These are phyloP conservation scores for Drosophila falleni DNA, from an alignment of 2,888 invertebrate genomes.

Conservation along the genomic window DNA sequence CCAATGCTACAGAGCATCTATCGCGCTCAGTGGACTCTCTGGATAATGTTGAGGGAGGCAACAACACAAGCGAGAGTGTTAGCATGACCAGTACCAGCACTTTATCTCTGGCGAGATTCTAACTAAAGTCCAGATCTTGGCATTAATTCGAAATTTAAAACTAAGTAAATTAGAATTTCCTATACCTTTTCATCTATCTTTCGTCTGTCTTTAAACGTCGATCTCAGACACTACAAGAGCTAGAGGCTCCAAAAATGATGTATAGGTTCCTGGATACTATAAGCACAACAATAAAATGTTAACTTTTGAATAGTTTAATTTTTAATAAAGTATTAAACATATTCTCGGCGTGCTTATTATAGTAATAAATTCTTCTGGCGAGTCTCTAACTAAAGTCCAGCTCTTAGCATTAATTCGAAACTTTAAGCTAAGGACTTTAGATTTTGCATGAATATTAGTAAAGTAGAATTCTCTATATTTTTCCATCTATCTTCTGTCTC, in stretches of 20 bases:
- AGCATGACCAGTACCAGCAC: slow-evolving; percentile 70
- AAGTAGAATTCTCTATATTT: too few relatives aligned
- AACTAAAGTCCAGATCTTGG: background rate
- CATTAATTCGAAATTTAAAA: background rate
- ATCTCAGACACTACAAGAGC: background rate
- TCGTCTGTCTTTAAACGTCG: background rate
- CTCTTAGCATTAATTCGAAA: too few relatives aligned
- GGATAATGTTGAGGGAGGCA: slow-evolving; percentile 42
- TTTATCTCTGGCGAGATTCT: slow-evolving; percentile 49
- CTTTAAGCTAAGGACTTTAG: too few relatives aligned
- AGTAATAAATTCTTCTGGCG: background rate
- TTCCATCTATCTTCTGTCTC: too few relatives aligned
- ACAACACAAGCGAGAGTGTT: slow-evolving; percentile 49
- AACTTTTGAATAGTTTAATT: background rate
- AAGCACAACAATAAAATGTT: too few relatives aligned
- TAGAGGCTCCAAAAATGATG: background rate
- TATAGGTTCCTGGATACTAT: background rate
- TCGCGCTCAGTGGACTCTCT: slow-evolving; percentile 64
- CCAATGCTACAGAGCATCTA: slow-evolving; percentile 29
- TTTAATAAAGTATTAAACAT: too few relatives aligned
- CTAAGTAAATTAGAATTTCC: background rate
- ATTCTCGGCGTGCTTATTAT: too few relatives aligned
- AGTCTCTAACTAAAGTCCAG: too few relatives aligned
- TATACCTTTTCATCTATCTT: background rate
- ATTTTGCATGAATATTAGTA: too few relatives aligned